Conservation (phyloP, 2,113 vertebrate genomes). For the Crypturellus undulatus region DNA sequence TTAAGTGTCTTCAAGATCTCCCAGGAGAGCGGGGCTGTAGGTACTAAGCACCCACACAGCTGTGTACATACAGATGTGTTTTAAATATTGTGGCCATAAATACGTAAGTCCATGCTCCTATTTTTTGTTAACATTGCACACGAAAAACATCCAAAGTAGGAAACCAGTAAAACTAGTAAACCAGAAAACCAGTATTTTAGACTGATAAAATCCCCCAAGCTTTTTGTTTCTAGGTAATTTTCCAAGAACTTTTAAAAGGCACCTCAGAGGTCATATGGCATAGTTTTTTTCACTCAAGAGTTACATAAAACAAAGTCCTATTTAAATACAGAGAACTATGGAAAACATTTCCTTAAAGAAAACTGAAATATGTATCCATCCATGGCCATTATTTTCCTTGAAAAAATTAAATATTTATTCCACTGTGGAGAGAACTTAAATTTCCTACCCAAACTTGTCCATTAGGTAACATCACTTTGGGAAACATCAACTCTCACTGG, state of each 20-base stretch:
- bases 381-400: not conserved
- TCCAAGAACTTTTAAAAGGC: not conserved
- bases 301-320: not conserved
- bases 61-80: not conserved
- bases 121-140: not conserved
- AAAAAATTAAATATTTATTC: not conserved
- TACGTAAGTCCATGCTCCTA: not conserved
- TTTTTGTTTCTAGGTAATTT: not conserved
- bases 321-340: not conserved
- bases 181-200: rapidly evolving
- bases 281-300: not conserved
- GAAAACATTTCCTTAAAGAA: not conserved
- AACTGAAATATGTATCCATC: not conserved
- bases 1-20: not conserved
- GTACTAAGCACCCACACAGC: not conserved
- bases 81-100: not conserved
- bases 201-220: not conserved
- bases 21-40: not conserved
- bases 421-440: not conserved
- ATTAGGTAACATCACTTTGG: not conserved
- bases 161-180: not conserved
- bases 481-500: not conserved
- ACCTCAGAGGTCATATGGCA: not conserved
- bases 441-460: not conserved
- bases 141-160: not conserved